phyloP scores from a whole-genome alignment of 2,113 vertebrate species.

The Neolamprologus falcicula region DNA sequence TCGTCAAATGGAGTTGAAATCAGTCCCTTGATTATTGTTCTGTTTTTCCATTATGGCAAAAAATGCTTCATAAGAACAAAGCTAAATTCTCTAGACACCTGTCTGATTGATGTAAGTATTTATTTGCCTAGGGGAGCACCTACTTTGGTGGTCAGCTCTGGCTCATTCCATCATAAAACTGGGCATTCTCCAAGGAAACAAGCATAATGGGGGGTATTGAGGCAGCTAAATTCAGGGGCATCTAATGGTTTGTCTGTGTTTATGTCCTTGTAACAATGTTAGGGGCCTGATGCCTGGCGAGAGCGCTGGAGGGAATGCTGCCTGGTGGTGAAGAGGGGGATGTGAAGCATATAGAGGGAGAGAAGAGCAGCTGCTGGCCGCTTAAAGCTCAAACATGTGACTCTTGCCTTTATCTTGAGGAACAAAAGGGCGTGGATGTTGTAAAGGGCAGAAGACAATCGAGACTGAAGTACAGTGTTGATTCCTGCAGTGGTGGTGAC shows the following conservation, averaged over 20 bases:
- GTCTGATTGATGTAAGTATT: slow-evolving; percentile 33
- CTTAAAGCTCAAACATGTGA: slow-evolving; percentile 69
- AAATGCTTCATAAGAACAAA: neutral
- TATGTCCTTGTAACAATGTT: slow-evolving; percentile 84
- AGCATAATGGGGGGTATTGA: slow-evolving; percentile 76
- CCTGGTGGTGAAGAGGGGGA: slow-evolving; percentile 26
- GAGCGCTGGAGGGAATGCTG: slow-evolving; percentile 34
- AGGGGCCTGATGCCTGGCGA: slow-evolving; percentile 60
- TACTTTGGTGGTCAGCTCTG: slow-evolving; percentile 27
- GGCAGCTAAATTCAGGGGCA: slow-evolving; percentile 73
- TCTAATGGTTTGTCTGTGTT: slow-evolving; percentile 84
- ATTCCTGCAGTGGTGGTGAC: slow-evolving; percentile 53
- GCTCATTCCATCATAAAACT: slow-evolving; percentile 40
- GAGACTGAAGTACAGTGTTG: slow-evolving; percentile 63
- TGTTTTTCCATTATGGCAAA: neutral
- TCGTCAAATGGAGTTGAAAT: neutral
- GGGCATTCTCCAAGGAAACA: slow-evolving; percentile 28
- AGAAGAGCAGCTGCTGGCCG: slow-evolving; percentile 68
- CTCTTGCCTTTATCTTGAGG: slow-evolving; percentile 69
- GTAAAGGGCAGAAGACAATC: slow-evolving; percentile 67
- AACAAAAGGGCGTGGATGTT: slow-evolving; percentile 67
- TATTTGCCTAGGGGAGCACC: slow-evolving; percentile 13
- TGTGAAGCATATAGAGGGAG: slow-evolving; percentile 31
- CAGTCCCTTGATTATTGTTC: neutral
- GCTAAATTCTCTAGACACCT: slow-evolving; percentile 18